Evolutionary conservation across 1,140 invertebrate species (phyloP).

Genomic region (Oedothorax gibbosus): DNA sequence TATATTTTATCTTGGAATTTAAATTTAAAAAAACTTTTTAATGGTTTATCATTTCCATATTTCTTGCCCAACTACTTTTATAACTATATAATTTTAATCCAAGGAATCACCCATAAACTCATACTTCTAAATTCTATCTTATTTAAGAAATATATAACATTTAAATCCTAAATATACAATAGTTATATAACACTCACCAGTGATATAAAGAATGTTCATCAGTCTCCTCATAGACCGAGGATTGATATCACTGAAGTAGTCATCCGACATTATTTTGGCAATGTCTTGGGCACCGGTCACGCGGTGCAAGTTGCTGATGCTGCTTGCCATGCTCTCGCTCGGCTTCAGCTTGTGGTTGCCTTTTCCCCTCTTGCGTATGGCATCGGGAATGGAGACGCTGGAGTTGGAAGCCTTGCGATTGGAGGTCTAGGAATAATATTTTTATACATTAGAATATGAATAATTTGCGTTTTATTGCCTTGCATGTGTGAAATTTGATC

Average conservation of each 20-base stretch:
- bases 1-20: no score
- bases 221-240: slow-evolving; percentile 94
- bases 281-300: slow-evolving; percentile 65
- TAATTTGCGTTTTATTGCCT: no score
- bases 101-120: no score
- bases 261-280: slow-evolving; percentile 82
- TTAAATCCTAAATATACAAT: neutral
- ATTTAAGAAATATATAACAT: neutral
- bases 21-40: no score
- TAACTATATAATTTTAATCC: no score
- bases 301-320: slow-evolving; percentile 77
- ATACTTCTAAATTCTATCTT: no score
- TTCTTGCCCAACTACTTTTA: no score
- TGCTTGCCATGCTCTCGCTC: slow-evolving; percentile 89
- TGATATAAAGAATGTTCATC: slow-evolving; percentile 98
- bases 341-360: slow-evolving; percentile 64
- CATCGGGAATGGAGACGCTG: slow-evolving; percentile 68
- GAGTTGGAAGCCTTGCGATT: slow-evolving; percentile 79
- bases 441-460: neutral
- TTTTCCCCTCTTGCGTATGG: slow-evolving; percentile 58
- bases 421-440: slow-evolving; percentile 69
- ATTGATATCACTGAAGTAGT: slow-evolving; percentile 98
- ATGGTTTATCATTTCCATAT: no score
- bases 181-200: slow-evolving; percentile 73
- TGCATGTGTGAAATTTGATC: no score